phyloP scores from a whole-genome alignment of 2,797 vertebrate species.

The Pseudopleuronectes americanus region DNA sequence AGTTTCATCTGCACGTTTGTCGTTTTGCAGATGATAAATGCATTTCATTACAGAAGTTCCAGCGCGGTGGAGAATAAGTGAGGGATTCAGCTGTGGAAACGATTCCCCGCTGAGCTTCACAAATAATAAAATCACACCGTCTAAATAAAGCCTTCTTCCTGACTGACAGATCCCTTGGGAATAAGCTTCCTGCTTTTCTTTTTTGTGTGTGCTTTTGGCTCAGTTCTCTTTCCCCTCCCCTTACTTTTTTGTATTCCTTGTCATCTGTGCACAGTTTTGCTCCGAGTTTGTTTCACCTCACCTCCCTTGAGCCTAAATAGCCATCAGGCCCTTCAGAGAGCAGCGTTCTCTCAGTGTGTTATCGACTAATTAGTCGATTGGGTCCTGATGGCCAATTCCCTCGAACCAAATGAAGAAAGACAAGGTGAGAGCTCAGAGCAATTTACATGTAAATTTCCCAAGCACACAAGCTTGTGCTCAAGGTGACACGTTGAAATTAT shows the following conservation, averaged over 20 bases:
- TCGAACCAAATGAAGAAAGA: slow-evolving; percentile 61
- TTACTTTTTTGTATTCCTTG: not conserved
- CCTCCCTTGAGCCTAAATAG: slow-evolving; percentile 58
- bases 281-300: slow-evolving; percentile 54
- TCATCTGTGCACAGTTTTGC: slow-evolving; percentile 49
- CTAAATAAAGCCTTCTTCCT: slow-evolving; percentile 80
- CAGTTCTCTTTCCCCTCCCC: slow-evolving; percentile 19
- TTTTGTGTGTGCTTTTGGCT: slow-evolving; percentile 55
- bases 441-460: slow-evolving; percentile 77
- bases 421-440: slow-evolving; percentile 52
- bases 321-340: slow-evolving; percentile 21
- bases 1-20: slow-evolving; percentile 73
- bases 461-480: slow-evolving; percentile 51
- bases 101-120: slow-evolving; percentile 68
- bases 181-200: slow-evolving; percentile 52
- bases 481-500: slow-evolving; percentile 68
- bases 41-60: slow-evolving; percentile 80
- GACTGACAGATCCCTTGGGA: slow-evolving; percentile 72
- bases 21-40: slow-evolving; percentile 83
- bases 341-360: slow-evolving; percentile 44
- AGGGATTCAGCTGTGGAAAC: slow-evolving; percentile 59
- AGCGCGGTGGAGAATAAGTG: slow-evolving; percentile 54
- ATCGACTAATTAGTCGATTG: slow-evolving; percentile 58
- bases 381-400: slow-evolving; percentile 48
- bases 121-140: slow-evolving; percentile 72